phyloP scores from a whole-genome alignment of 2,888 invertebrate species.

The Erynnis tages region DNA sequence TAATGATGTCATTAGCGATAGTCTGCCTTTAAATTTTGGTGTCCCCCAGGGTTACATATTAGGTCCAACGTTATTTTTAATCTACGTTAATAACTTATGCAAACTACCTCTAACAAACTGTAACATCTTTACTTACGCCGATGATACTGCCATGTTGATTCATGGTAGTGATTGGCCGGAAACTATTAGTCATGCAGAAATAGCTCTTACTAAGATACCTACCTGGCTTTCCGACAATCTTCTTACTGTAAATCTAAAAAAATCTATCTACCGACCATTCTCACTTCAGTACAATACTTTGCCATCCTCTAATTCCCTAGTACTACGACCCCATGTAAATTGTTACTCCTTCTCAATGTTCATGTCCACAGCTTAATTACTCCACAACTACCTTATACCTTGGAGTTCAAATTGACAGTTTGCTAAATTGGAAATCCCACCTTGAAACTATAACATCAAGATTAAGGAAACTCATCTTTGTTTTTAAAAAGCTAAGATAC shows the following conservation, averaged over 20 bases:
- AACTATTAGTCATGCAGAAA: not conserved
- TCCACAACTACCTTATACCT: not conserved
- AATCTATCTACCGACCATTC: not conserved
- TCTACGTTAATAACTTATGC: constrained; percentile 5
- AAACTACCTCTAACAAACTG: not conserved
- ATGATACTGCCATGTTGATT: constrained; percentile 5
- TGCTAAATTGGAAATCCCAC: constrained; percentile 8
- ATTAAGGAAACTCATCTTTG: constrained; percentile 29
- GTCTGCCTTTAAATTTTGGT: not conserved
- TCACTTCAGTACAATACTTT: not conserved
- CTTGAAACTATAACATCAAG: constrained; percentile 25
- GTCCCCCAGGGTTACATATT: constrained; percentile 5
- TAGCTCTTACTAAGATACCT: not conserved
- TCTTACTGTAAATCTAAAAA: constrained; percentile 6
- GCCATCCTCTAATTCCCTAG: not conserved
- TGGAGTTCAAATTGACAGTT: constrained; percentile 5
- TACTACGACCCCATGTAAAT: not conserved
- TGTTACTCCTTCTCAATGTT: not conserved
- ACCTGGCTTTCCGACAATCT: constrained; percentile 6
- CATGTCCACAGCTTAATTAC: not conserved
- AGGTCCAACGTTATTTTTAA: constrained; percentile 1
- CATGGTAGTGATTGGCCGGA: constrained; percentile 9
- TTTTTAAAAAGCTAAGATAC: constrained; percentile 28
- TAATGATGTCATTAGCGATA: constrained; percentile 1
- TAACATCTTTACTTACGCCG: not conserved